Conservation (phyloP, 2,888 invertebrate genomes). For the Tenthredo amoena region DNA sequence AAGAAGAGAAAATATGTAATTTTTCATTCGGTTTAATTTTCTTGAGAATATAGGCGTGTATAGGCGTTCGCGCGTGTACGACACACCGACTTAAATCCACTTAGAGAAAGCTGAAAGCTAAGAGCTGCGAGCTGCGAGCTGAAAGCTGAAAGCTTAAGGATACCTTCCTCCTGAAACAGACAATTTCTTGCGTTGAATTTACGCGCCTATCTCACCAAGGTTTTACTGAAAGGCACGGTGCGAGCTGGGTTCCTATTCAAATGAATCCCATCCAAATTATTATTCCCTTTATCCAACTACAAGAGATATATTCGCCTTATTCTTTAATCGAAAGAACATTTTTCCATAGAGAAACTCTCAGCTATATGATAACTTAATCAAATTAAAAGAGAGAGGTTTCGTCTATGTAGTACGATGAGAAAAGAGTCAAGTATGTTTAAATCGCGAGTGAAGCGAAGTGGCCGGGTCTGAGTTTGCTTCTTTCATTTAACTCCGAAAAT, state of each 20-base stretch:
- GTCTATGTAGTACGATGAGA: too few relatives aligned
- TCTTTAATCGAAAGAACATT: neutral
- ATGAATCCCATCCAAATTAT: constrained; percentile 8
- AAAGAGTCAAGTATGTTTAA: too few relatives aligned
- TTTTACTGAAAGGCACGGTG: neutral
- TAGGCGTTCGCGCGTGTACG: constrained; percentile 10
- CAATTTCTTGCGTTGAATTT: constrained; percentile 30
- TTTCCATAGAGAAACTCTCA: too few relatives aligned
- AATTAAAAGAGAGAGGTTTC: neutral
- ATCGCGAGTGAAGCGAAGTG: too few relatives aligned
- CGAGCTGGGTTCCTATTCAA: neutral
- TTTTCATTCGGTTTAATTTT: neutral
- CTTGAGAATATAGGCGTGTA: neutral
- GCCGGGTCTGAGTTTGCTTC: too few relatives aligned
- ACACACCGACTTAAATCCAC: constrained; percentile 13
- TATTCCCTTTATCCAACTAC: neutral
- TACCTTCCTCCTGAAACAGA: constrained; percentile 11
- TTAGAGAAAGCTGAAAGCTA: constrained; percentile 27
- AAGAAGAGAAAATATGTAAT: neutral
- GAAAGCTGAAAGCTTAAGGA: constrained; percentile 15
- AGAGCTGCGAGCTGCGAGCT: constrained; percentile 10
- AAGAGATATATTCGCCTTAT: neutral
- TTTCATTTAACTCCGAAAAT: neutral
- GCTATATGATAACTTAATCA: neutral
- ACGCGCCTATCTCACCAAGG: constrained; percentile 1